These are phyloP conservation scores for Morone saxatilis DNA, from an alignment of 2,113 vertebrate species.

Conservation along the genomic window DNA sequence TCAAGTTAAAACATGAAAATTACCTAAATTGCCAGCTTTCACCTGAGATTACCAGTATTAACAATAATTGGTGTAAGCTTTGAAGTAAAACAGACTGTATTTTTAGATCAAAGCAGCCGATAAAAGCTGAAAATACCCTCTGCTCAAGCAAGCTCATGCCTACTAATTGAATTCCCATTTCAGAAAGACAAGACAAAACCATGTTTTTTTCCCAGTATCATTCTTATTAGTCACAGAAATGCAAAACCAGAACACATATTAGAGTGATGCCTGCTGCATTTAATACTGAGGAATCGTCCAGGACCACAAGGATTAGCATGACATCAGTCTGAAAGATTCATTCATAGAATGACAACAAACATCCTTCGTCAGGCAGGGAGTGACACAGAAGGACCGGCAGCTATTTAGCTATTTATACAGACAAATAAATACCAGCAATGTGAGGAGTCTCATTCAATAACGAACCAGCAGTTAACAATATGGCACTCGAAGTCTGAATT, in stretches of 20 bases:
- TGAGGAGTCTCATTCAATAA: constrained; percentile 51
- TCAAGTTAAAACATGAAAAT: constrained; percentile 4
- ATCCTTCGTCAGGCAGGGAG: constrained; percentile 39
- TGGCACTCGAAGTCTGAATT: constrained; percentile 56
- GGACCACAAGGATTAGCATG: constrained; percentile 29
- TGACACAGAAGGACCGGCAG: constrained; percentile 38
- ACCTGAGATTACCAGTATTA: background rate
- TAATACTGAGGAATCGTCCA: constrained; percentile 54
- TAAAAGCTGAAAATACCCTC: background rate
- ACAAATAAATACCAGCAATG: constrained; percentile 53
- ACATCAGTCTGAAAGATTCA: constrained; percentile 43
- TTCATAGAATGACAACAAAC: constrained; percentile 63
- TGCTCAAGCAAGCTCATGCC: no score
- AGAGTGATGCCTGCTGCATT: constrained; percentile 33
- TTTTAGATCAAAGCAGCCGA: constrained; percentile 8
- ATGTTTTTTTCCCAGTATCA: constrained; percentile 16
- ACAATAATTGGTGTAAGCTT: background rate
- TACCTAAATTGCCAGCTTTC: background rate
- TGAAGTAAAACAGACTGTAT: background rate
- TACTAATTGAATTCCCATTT: background rate
- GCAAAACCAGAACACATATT: constrained; percentile 45
- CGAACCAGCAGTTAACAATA: constrained; percentile 51
- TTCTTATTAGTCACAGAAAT: constrained; percentile 56
- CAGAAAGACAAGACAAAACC: constrained; percentile 29
- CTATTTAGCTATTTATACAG: constrained; percentile 46